Conservation (phyloP, 2,113 vertebrate species). For the Orcinus orca region DNA sequence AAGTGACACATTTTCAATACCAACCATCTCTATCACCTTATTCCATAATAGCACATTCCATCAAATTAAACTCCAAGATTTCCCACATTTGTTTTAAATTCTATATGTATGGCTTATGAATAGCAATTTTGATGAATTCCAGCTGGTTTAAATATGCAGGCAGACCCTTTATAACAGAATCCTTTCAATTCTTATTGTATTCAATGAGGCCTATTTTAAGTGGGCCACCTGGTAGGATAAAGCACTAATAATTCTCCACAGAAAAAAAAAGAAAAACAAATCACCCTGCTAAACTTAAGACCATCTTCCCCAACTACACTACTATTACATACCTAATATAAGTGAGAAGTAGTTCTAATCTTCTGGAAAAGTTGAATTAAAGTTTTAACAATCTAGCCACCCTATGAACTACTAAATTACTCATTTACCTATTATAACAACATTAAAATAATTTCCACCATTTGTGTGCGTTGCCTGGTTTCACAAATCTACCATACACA, state of each 20-base stretch:
- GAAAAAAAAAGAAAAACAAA: not conserved
- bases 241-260: not conserved
- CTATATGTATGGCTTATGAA: constrained; percentile 72
- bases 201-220: constrained; percentile 55
- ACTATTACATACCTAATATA: constrained; percentile 8
- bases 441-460: constrained; percentile 58
- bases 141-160: constrained; percentile 66
- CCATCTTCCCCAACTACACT: not conserved
- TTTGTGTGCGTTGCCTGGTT: constrained; percentile 70
- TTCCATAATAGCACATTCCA: constrained; percentile 69
- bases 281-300: not conserved
- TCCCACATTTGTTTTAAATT: constrained; percentile 79
- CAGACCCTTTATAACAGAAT: constrained; percentile 55
- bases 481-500: constrained; percentile 65
- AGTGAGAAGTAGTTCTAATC: constrained; percentile 49
- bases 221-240: constrained; percentile 62
- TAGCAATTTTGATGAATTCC: constrained; percentile 74
- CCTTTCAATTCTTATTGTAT: constrained; percentile 58
- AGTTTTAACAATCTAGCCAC: constrained; percentile 35
- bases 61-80: constrained; percentile 63
- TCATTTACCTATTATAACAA: constrained; percentile 63
- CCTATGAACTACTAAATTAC: constrained; percentile 41
- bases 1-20: constrained; percentile 66
- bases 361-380: constrained; percentile 52
- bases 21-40: constrained; percentile 54